Evolutionary conservation across 2,888 invertebrate species (phyloP).

Genomic region (Rotaria magnacalcarata): DNA sequence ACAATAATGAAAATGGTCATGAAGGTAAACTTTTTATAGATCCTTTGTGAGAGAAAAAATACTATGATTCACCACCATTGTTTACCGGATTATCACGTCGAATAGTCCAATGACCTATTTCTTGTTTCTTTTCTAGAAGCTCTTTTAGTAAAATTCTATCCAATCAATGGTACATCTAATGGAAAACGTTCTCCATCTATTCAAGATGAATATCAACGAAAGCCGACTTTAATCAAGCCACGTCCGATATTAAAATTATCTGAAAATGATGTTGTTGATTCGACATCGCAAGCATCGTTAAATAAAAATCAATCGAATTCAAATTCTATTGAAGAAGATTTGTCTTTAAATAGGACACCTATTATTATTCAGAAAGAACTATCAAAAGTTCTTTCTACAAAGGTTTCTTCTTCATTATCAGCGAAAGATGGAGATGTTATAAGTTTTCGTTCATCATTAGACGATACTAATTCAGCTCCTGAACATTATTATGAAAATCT

Average conservation of each 20-base stretch:
- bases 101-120: no score
- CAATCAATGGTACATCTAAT: background rate
- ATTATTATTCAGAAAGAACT: background rate
- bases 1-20: background rate
- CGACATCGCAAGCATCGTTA: background rate
- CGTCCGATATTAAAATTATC: background rate
- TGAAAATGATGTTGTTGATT: background rate
- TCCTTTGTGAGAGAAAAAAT: no score
- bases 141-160: background rate
- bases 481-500: conserved; percentile 15
- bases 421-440: background rate
- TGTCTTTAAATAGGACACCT: background rate
- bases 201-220: background rate
- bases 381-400: background rate
- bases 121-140: background rate
- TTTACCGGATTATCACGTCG: no score
- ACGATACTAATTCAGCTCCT: background rate
- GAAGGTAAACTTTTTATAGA: background rate
- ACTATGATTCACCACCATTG: no score
- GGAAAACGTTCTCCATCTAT: background rate
- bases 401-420: background rate
- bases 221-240: background rate
- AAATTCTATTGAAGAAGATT: background rate
- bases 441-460: background rate
- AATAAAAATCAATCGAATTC: background rate